Base-by-base conservation (phyloP, 2,888 invertebrate genomes). In the Branchipolynoe longqiensis region DNA sequence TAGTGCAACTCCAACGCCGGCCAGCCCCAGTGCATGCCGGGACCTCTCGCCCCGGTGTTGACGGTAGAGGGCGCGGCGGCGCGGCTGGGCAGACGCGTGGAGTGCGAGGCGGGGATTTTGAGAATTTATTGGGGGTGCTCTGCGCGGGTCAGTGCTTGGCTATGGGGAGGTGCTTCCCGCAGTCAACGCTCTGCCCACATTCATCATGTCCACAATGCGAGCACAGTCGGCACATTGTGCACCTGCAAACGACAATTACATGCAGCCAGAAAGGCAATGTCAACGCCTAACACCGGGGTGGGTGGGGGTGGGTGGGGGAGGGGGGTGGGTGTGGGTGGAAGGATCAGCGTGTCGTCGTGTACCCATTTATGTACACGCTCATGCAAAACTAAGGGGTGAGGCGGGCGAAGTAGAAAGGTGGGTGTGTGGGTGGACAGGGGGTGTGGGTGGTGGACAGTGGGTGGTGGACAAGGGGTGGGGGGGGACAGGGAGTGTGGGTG, bases 181-280 rank as follows among this genome's bases (percentile, higher is more conserved):
- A 69, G 69, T 69, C 69, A 33, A 36, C 69, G 36, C 36, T 69
- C 33, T 69, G 69, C 69, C 69, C 69, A 69, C 69, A 69, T 69
- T 69, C 22, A 69, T 69, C 69, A 69, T 38, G 36, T 4, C 6
- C 36, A 69, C 69, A 69, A 69, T 22, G 38, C 1, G 36, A 69
- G 36, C 36, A 69, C 69, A 69, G 69, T 25, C 36, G n/a, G 6
- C n/a, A 33, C 38, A 69, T 69, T 69, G 69, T 69, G 36, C 69
- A 69, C 36, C 69, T 69, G 69, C 69, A 69, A 69, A 38, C 69
- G 69, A 33, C 33, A 69, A 69, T 69, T 69, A 69, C 69, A 69
- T 69, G 69, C 69, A 69, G 69, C 14, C 69, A 69, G 36, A 69
- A 69, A 69, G 69, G 8, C 69, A 69, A 69, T 36, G 69, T 69